Evolutionary conservation across 2,888 invertebrate species (phyloP), one percentile per base, ranked within the genome.

Genomic region (Ormyrus nitidulus): DNA sequence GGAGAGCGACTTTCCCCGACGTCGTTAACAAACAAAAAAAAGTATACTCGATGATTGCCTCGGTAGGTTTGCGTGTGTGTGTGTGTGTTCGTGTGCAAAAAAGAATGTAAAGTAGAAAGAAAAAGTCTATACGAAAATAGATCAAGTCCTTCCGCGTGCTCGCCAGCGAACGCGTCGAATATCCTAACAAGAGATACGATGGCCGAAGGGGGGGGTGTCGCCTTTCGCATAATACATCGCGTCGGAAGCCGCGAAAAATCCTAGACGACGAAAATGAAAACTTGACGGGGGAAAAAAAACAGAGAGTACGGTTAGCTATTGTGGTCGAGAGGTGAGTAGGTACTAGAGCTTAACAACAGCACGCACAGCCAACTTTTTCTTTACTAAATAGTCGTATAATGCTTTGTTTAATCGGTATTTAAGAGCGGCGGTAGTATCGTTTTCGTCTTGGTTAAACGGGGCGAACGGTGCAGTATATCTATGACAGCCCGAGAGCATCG

Each of bases 301-400:
- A 56, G 65, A 65, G 34, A 48, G 44, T 9, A 62, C 65, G 84
- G 84, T 86, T 83, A 80, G 83, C 79, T 80, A 81, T 81, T 81
- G 84, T 84, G 83, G 83, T 85, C 34, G 34, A 34, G 34, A 34
- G 81, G n/a, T 56, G 46, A 51, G 34, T 34, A 85, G 84, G 86
- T 86, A 85, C 87, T 86, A 87, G 88, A 88, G 86, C 88, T 87
- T 89, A 79, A 34, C 51, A 80, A 68, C 68, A 90, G 87, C 88
- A 88, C 89, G 88, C 90, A 89, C 89, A 90, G 90, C 89, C 89
- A 90, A 89, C 88, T 89, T 87, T 87, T 34, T 4, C 4, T 34
- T 34, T 34, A 34, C 34, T 34, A 34, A 34, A 34, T 34, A 34
- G 34, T 34, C 34, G 34, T 34, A 34, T 34, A 34, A 34, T 34